phyloP scores from a whole-genome alignment of 2,113 vertebrate species.

The Aramus guarauna region DNA sequence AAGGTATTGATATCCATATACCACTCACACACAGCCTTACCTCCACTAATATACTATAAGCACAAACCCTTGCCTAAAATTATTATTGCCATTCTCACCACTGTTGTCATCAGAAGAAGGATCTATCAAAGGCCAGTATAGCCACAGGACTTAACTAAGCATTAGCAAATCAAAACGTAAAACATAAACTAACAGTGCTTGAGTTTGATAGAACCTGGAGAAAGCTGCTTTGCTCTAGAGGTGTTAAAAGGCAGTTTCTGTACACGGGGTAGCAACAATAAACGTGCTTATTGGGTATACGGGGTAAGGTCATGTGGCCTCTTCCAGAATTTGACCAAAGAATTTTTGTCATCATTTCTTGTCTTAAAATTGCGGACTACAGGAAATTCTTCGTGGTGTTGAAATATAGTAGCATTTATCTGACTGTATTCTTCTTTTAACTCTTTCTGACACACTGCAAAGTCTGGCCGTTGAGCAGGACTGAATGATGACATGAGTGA shows the following conservation, averaged over 20 bases:
- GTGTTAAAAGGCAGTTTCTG: not conserved
- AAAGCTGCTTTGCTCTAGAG: not conserved
- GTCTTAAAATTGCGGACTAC: not conserved
- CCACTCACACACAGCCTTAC: not conserved
- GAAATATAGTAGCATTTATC: not conserved
- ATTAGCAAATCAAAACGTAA: not conserved
- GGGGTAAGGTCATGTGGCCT: rapidly evolving
- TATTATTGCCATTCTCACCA: not conserved
- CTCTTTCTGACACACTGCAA: too few species aligned
- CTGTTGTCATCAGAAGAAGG: not conserved
- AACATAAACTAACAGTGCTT: not conserved
- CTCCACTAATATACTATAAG: not conserved
- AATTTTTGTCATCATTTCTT: not conserved
- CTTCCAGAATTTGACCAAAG: not conserved
- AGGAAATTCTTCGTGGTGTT: not conserved
- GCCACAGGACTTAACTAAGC: not conserved
- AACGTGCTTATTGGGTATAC: not conserved
- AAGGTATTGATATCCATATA: not conserved
- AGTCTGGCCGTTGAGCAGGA: not conserved
- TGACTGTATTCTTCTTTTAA: not conserved
- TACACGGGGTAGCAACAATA: not conserved
- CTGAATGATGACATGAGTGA: not conserved
- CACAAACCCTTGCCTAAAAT: not conserved
- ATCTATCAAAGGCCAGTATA: not conserved
- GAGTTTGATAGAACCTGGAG: not conserved